Base-by-base conservation (phyloP, 2,888 invertebrate species). In the Latrodectus hesperus region DNA sequence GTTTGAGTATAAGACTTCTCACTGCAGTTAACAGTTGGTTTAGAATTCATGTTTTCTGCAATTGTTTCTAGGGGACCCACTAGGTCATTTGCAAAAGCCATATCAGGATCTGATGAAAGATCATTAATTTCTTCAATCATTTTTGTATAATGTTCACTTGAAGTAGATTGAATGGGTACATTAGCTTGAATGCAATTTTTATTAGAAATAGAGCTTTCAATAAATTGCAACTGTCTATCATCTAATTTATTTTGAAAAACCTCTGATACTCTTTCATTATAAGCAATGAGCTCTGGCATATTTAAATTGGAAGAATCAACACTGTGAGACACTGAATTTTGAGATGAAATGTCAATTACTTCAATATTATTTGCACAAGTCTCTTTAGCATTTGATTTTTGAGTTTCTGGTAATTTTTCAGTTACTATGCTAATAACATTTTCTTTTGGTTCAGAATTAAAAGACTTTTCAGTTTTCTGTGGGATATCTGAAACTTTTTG, bases 21-120 rank as follows among this genome's bases (percentile, higher is more conserved):
- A 10, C 10, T 60, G n/a, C 10, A 16, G 60, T n/a, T 38, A 8
- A n/a, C 73, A 73, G 12, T 8, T 16, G 52, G 51, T 51, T 16
- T 52, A 10, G 73, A 9, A 71, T 71, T 72, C 72, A 84, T 64
- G 64, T 85, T 74, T 64, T 74, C 70, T 60, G 79, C 85, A 14
- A 85, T 51, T 53, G 81, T 72, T 77, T 73, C 81, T 16, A 86
- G 17, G 10, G 86, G 86, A 14, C 76, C 86, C 9, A 87, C 81
- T 22, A 87, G 53, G 14, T 80, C 68, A 26, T 53, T 26, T 12
- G 81, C 86, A 65, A 72, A 81, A 51, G 79, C 81, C 86, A 87
- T 81, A 71, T 76, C 81, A 22, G 86, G 81, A 77, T 87, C 86
- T 26, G 81, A 74, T 17, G 79, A 79, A 60, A 74, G 51, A 22